Evolutionary conservation across 2,888 invertebrate genomes (phyloP).

Genomic region (Gymnoscelis rufifasciata): DNA sequence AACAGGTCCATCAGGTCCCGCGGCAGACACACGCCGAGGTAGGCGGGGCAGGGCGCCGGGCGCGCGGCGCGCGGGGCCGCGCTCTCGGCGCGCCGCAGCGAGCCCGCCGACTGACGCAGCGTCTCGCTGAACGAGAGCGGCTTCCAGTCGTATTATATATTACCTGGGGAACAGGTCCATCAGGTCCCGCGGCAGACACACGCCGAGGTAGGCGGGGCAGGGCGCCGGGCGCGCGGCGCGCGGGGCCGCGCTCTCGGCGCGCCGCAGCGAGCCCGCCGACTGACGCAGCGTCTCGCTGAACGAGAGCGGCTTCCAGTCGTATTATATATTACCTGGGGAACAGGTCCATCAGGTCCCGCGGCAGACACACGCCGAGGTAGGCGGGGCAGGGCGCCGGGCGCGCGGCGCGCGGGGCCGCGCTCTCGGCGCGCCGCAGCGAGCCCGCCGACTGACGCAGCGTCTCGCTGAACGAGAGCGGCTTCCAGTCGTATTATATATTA

Average conservation of each 20-base stretch:
- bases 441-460: no score
- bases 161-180: slow-evolving; percentile 52
- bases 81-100: neutral
- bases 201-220: slow-evolving; percentile 81
- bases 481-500: no score
- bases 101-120: no score
- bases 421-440: neutral
- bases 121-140: slow-evolving; percentile 47
- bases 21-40: slow-evolving; percentile 88
- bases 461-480: slow-evolving; percentile 52
- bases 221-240: slow-evolving; percentile 23
- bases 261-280: no score
- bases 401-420: neutral
- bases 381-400: slow-evolving; percentile 38
- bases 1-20: slow-evolving; percentile 75
- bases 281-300: slow-evolving; percentile 29
- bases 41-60: slow-evolving; percentile 50
- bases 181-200: slow-evolving; percentile 84
- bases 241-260: neutral
- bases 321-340: slow-evolving; percentile 33
- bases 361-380: slow-evolving; percentile 87
- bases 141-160: no score
- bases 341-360: slow-evolving; percentile 79
- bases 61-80: slow-evolving; percentile 7
- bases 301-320: slow-evolving; percentile 67